Base-by-base conservation (phyloP, 1,140 invertebrate species). In the Ostrea edulis region DNA sequence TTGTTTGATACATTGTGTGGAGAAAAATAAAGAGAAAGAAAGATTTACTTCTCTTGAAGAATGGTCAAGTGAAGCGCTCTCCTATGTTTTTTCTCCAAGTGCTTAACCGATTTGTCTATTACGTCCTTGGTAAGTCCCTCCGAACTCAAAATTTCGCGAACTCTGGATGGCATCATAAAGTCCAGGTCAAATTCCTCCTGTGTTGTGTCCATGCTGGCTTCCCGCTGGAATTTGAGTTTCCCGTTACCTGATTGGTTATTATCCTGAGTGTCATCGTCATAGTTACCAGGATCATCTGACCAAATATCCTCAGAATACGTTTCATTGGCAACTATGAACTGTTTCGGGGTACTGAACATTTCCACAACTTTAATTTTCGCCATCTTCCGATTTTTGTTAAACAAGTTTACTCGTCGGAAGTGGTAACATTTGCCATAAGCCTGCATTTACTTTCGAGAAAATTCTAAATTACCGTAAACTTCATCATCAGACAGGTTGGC, bases 121-220 rank as follows among this genome's bases (percentile, higher is more conserved):
- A 87, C 86, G 9, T 87, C 53, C 4, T 65, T 87, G 0, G 86
- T 22, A 11, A 87, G 29, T 22, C 86, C 86, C 71, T 87, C 86
- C 1, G 81, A 83, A 8, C 86, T 53, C 22, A 87, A 25, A 44
- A 87, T 83, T 87, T 87, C 86, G 4, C 86, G 86, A 20, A 87
- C 86, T 35, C 86, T 58, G 14, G 86, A 87, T 11, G 86, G 86
- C 86, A 87, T 87, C 86, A 87, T 87, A 29, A 87, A 87, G 44
- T 87, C 86, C 14, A 82, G 53, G 51, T 87, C 86, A 53, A 65
- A 53, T 8, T 87, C 53, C 53, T 87, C 86, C 7, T 35, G 25
- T n/a, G 25, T n/a, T 65, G 77, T 20, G 8, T 86, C 85, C 29
- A 55, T 85, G 53, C 53, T 85, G 51, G 9, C 54, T 58, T 85